These are phyloP conservation scores for Sinocyclocheilus grahami DNA, from an alignment of 2,113 vertebrate genomes.

Conservation along the genomic window DNA sequence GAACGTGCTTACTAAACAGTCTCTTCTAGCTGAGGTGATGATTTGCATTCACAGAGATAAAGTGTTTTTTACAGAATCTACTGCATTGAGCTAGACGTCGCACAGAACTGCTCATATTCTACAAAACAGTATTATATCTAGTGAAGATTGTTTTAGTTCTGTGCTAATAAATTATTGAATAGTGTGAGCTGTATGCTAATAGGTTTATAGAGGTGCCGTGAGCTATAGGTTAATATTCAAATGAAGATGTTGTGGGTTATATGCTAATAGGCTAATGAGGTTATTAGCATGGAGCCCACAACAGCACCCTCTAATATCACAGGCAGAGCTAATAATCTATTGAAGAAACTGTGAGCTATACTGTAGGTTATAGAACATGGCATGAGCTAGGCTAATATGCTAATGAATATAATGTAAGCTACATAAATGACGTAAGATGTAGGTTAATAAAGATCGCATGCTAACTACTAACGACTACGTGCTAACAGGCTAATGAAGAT, in stretches of 20 bases:
- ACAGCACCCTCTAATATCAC: background rate
- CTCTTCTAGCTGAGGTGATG: background rate
- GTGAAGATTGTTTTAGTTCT: background rate
- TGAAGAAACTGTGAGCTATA: background rate
- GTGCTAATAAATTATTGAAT: background rate
- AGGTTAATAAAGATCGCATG: too few species aligned
- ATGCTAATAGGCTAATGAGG: too few species aligned
- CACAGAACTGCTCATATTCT: background rate
- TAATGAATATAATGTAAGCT: too few species aligned
- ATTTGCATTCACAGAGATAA: background rate
- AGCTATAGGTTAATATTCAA: too few species aligned
- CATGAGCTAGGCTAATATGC: background rate
- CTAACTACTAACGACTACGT: too few species aligned
- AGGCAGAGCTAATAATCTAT: background rate
- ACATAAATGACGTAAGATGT: too few species aligned
- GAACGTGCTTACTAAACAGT: constrained; percentile 4
- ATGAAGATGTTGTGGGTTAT: too few species aligned
- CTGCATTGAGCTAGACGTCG: background rate
- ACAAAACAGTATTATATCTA: background rate
- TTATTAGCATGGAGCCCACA: background rate
- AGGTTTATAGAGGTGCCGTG: background rate
- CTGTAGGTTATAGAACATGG: background rate
- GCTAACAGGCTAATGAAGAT: too few species aligned
- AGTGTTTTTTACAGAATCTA: background rate
- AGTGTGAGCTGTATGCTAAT: background rate